Base-by-base conservation (phyloP, 2,888 invertebrate species). In the Cataglyphis cursor region DNA sequence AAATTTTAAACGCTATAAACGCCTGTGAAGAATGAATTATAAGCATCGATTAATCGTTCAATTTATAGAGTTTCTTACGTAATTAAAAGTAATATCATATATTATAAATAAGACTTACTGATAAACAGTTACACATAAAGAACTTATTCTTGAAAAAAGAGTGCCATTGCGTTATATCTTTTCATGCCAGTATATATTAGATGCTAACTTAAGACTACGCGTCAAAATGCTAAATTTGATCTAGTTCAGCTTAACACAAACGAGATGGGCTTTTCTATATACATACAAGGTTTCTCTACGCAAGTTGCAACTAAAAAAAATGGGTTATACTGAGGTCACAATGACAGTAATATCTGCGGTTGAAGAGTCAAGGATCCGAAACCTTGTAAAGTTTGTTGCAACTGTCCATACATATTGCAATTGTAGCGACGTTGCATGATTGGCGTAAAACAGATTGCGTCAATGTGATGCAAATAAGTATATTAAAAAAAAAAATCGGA, bases 361-460 rank as follows among this genome's bases (percentile, higher is more conserved):
- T 41, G 80, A 64, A 80, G 68, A 81, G 88, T 84, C 89, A 84
- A 87, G 87, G 87, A 85, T 84, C 48, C 21, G 87, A 89, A 85
- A 89, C 85, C 89, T 88, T 86, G 86, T 59, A 70, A 83, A 88
- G 86, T 82, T 80, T 74, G 38, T 10, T 59, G 1, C 72, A 78
- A 70, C 44, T 65, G 44, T 59, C n/a, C 21, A 70, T 78, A 70
- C 21, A 70, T 78, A 70, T 78, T 21, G 70, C 44, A 38, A 57
- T 12, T 59, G 15, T 41, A 70, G 44, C 59, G 68, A 68, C 44
- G 31, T 59, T 59, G 72, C 70, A 78, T 70, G 78, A 61, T 70
- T 72, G 78, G 57, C 57, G 35, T 31, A 66, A 76, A 66, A 38
- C 15, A 28, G 4, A 35, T 41, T 41, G 76, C 28, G 28, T 15